phyloP scores from a whole-genome alignment of 2,113 vertebrate genomes.

The Penelope pileata region DNA sequence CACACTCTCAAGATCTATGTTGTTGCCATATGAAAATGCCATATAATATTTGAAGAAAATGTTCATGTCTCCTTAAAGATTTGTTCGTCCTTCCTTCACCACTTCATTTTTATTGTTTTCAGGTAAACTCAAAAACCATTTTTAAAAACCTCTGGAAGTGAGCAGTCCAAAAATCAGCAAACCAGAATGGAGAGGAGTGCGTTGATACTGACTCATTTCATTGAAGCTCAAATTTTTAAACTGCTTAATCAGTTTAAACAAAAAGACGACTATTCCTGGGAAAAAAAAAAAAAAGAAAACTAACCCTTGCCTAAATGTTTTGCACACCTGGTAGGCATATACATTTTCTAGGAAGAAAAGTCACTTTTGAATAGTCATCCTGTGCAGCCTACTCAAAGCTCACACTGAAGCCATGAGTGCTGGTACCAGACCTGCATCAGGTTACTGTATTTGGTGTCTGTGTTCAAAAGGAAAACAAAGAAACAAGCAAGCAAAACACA shows the following conservation, averaged over 20 bases:
- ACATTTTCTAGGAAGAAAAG: neutral
- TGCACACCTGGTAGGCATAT: neutral
- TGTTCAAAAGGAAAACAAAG: neutral
- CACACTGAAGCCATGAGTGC: fast-evolving
- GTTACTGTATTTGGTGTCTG: neutral
- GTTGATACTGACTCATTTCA: neutral
- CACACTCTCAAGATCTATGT: neutral
- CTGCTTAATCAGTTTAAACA: neutral
- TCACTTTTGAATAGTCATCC: neutral
- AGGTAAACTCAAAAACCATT: neutral
- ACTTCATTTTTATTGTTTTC: neutral
- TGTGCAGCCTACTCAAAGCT: neutral
- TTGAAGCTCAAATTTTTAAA: neutral
- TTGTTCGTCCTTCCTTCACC: neutral
- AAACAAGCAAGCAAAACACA: neutral
- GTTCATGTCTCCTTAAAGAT: neutral
- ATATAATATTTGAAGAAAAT: neutral
- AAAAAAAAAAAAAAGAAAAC: too few relatives aligned
- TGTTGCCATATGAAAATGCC: neutral
- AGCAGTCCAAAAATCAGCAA: neutral
- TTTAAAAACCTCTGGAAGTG: neutral
- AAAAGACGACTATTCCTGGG: neutral
- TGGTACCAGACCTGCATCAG: neutral
- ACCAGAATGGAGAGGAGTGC: neutral
- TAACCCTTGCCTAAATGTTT: neutral